A percentile compares a stretch with the other conserved stretches of the same genome.
These are phyloP conservation scores for Brevimyrus niger DNA, from an alignment of 2,113 vertebrate genomes.

Conservation along the genomic window DNA sequence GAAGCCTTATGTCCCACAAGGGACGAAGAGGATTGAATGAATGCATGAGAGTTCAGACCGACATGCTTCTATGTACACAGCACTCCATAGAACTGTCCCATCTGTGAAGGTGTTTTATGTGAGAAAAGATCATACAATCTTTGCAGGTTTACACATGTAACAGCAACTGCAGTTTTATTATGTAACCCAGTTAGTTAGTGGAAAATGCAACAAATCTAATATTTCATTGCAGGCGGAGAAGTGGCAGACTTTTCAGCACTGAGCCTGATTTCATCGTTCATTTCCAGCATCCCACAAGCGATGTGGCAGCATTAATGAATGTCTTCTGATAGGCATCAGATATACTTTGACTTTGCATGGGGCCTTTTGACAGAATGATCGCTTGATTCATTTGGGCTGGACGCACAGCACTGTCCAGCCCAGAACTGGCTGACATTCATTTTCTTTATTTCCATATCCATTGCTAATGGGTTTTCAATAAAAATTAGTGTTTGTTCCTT, in stretches of 20 bases:
- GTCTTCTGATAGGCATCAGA: neutral
- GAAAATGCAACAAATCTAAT: neutral
- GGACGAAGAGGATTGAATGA: too few relatives aligned
- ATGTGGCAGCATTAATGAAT: neutral
- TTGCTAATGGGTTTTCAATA: slow-evolving; percentile 16
- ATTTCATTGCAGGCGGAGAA: neutral
- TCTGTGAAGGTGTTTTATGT: neutral
- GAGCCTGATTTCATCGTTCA: neutral
- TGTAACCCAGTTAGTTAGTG: neutral
- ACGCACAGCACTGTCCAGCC: slow-evolving; percentile 24
- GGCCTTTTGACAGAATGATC: slow-evolving; percentile 27
- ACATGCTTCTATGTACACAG: slow-evolving; percentile 46
- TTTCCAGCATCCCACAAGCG: neutral
- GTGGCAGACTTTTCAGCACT: neutral
- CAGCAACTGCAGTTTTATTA: neutral
- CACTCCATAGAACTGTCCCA: neutral
- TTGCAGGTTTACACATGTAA: neutral
- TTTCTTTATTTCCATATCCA: slow-evolving; percentile 26
- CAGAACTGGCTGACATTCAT: slow-evolving; percentile 29
- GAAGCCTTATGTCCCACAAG: too few relatives aligned
- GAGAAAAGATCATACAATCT: neutral
- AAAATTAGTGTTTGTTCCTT: slow-evolving; percentile 24
- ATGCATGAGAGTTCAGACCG: slow-evolving; percentile 34
- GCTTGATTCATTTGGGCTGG: slow-evolving; percentile 32
- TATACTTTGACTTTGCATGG: neutral